Evolutionary conservation across 2,113 vertebrate species (phyloP).

Genomic region (Turdus rufiventris): DNA sequence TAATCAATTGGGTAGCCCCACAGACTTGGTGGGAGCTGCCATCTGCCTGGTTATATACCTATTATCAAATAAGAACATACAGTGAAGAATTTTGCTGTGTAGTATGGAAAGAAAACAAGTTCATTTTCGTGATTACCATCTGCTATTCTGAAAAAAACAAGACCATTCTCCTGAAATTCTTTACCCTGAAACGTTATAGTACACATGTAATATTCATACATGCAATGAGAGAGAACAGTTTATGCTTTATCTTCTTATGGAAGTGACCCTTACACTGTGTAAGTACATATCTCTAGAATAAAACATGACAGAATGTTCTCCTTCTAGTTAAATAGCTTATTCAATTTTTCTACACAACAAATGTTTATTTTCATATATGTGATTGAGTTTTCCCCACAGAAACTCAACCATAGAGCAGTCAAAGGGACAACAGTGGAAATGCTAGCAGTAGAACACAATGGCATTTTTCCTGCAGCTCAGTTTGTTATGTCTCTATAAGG

Average conservation of each 20-base stretch:
- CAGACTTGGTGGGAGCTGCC: neutral
- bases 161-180: neutral
- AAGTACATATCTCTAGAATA: neutral
- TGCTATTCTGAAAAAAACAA: neutral
- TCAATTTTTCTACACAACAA: neutral
- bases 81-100: neutral
- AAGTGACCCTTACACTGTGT: neutral
- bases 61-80: neutral
- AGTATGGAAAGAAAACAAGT: neutral
- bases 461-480: neutral
- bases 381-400: neutral
- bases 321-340: neutral
- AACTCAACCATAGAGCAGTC: neutral
- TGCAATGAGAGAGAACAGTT: neutral
- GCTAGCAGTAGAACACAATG: neutral
- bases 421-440: slow-evolving; percentile 10
- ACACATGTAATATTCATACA: neutral
- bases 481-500: slow-evolving; percentile 56
- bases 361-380: neutral
- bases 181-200: neutral
- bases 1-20: neutral
- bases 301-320: neutral
- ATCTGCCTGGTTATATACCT: neutral
- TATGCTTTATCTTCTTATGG: neutral
- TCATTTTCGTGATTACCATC: neutral